Evolutionary conservation across 2,797 vertebrate species (phyloP).

Genomic region (Rhincodon typus): DNA sequence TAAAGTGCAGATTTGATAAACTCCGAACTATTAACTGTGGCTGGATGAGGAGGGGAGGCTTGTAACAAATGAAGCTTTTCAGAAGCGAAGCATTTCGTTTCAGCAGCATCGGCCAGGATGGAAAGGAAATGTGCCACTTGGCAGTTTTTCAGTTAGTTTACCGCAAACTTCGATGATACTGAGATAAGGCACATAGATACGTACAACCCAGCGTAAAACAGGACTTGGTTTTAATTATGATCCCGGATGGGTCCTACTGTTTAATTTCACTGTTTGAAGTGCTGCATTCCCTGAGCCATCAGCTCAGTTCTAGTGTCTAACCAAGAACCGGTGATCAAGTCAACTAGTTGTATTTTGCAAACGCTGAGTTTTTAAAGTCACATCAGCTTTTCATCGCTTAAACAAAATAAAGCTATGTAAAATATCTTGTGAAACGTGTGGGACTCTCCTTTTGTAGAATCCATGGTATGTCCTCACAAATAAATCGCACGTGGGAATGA

Average conservation of each 20-base stretch:
- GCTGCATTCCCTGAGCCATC: neutral
- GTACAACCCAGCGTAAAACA: neutral
- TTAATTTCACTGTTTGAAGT: constrained; percentile 1
- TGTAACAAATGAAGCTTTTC: constrained; percentile 10
- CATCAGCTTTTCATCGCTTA: neutral
- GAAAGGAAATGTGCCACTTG: neutral
- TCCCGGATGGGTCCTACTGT: neutral
- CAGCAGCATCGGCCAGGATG: neutral
- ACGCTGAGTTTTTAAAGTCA: neutral
- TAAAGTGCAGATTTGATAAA: neutral
- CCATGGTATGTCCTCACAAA: neutral
- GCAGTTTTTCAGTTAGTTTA: neutral
- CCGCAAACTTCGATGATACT: neutral
- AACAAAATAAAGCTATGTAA: neutral
- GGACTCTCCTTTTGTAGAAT: neutral
- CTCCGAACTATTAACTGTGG: neutral
- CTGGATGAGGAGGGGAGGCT: neutral
- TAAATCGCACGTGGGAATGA: neutral
- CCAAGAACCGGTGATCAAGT: neutral
- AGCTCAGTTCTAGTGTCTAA: neutral
- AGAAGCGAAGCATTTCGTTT: neutral
- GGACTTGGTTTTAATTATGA: neutral
- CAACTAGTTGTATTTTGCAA: neutral
- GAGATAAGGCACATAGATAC: neutral
- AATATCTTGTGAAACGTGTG: neutral